Evolutionary conservation across 2,888 invertebrate species (phyloP).

Genomic region (Petrolisthes manimaculis): DNA sequence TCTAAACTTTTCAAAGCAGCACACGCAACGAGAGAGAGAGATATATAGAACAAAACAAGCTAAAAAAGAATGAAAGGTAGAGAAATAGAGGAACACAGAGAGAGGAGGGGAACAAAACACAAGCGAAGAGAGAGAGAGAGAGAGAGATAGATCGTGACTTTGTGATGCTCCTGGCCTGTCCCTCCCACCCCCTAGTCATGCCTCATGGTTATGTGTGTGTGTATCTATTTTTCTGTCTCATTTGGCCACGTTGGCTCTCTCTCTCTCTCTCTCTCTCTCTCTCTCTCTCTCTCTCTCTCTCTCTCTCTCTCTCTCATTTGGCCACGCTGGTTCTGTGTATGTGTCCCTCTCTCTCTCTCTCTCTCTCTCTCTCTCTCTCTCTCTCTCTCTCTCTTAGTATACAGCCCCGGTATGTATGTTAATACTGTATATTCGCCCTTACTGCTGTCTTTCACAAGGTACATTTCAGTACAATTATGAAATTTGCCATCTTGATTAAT

Average conservation of each 20-base stretch:
- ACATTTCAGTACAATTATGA: too few relatives aligned
- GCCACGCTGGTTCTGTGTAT: background rate
- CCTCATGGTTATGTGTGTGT: background rate
- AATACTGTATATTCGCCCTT: too few relatives aligned
- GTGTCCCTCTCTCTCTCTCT: background rate
- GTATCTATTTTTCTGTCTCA: background rate
- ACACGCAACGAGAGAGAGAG: background rate
- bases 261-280: constrained; percentile 9
- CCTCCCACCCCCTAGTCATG: background rate
- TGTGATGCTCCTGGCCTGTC: background rate
- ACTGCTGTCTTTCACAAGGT: too few relatives aligned
- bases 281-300: constrained; percentile 11
- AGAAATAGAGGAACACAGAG: too few relatives aligned
- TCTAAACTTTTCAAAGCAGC: too few relatives aligned
- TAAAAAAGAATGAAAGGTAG: too few relatives aligned
- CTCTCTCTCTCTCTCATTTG: constrained; percentile 18
- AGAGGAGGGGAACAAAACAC: too few relatives aligned
- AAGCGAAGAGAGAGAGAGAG: background rate
- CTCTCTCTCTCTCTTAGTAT: background rate
- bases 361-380: background rate
- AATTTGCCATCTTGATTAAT: background rate
- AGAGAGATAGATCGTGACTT: background rate
- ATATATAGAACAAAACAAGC: too few relatives aligned
- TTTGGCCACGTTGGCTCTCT: background rate
- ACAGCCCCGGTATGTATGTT: background rate